Evolutionary conservation across 2,797 vertebrate genomes (phyloP).

Genomic region (Poeciliopsis presidionis): DNA sequence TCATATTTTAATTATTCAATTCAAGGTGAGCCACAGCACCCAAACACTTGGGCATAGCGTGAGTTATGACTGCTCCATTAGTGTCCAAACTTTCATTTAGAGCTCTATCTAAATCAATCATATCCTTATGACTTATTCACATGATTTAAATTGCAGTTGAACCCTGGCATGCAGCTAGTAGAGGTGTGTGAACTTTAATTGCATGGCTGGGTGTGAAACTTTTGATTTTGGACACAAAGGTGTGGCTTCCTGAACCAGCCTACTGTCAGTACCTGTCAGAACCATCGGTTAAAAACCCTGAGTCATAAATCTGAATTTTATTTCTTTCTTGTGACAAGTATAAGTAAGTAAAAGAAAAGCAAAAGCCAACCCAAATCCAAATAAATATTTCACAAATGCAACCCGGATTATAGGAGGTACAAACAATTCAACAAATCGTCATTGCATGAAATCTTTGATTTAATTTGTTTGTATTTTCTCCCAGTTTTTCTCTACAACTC

Average conservation of each 20-base stretch:
- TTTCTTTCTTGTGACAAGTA: slow-evolving; percentile 33
- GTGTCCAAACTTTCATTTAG: neutral
- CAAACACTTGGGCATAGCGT: neutral
- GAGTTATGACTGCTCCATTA: neutral
- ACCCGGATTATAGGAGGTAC: slow-evolving; percentile 56
- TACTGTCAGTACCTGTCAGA: slow-evolving; percentile 70
- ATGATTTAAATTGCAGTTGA: neutral
- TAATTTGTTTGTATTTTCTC: neutral
- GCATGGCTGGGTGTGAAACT: slow-evolving; percentile 4
- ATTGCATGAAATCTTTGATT: neutral
- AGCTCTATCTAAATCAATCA: neutral
- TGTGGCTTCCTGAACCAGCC: slow-evolving; percentile 64
- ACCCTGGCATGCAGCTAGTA: neutral
- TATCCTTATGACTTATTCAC: neutral
- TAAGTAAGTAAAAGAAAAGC: slow-evolving; percentile 42
- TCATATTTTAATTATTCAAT: neutral
- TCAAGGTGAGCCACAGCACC: neutral
- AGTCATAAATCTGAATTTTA: slow-evolving; percentile 44
- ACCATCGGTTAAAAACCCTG: slow-evolving; percentile 52
- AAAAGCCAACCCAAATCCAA: slow-evolving; percentile 63
- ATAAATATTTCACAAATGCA: slow-evolving; percentile 53
- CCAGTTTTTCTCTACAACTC: neutral
- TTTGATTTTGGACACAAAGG: slow-evolving; percentile 40
- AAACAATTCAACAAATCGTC: neutral
- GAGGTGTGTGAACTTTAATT: neutral